phyloP scores from a whole-genome alignment of 2,888 invertebrate genomes.

The Acleris emargana region DNA sequence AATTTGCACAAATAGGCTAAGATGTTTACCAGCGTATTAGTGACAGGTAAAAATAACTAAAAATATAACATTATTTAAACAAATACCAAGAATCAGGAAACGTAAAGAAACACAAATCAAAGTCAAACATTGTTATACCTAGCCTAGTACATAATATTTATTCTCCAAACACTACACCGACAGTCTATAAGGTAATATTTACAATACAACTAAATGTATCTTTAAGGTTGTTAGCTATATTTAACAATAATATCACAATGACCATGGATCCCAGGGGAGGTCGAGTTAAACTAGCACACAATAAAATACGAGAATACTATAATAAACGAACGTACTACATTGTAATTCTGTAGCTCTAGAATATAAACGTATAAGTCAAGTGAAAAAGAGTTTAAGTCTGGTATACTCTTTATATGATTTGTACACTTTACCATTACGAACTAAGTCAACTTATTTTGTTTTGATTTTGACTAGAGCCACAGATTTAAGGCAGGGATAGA shows the following conservation, averaged over 20 bases:
- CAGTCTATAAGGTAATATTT: constrained; percentile 41
- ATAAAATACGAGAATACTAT: not conserved
- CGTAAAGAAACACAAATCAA: constrained; percentile 26
- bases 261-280: constrained; percentile 18
- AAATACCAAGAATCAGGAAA: constrained; percentile 10
- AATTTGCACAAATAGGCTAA: too few relatives aligned
- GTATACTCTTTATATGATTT: too few relatives aligned
- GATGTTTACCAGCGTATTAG: too few relatives aligned
- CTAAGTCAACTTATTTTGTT: too few relatives aligned
- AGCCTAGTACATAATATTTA: constrained; percentile 34
- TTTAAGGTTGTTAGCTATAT: constrained; percentile 38
- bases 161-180: constrained; percentile 28
- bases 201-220: constrained; percentile 33
- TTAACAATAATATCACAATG: constrained; percentile 54
- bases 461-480: too few relatives aligned
- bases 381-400: too few relatives aligned
- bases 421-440: too few relatives aligned
- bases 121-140: constrained; percentile 25
- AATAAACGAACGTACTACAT: not conserved
- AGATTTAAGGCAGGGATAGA: too few relatives aligned
- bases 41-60: too few relatives aligned
- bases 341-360: too few relatives aligned
- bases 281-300: constrained; percentile 17
- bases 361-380: too few relatives aligned
- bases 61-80: not conserved